Conservation (phyloP, 1,140 invertebrate species). For the Leptinotarsa undecemlineata region DNA sequence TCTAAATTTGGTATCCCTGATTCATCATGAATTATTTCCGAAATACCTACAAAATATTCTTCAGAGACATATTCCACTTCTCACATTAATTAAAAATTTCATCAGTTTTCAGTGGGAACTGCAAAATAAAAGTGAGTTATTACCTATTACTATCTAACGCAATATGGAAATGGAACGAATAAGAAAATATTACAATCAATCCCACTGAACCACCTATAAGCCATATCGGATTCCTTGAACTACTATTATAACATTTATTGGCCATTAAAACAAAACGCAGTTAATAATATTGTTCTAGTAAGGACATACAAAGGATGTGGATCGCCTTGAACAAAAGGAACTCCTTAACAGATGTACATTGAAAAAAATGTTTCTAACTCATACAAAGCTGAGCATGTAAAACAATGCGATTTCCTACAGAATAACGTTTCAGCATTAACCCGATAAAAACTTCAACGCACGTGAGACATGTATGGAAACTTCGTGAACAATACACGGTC, state of each 20-base stretch:
- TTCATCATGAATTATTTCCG: too few relatives aligned
- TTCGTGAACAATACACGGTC: neutral
- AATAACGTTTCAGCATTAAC: neutral
- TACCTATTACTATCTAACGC: too few relatives aligned
- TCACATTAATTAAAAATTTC: too few relatives aligned
- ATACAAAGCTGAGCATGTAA: slow-evolving; percentile 5
- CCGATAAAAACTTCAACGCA: neutral
- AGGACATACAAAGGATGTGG: slow-evolving; percentile 2
- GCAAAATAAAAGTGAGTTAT: too few relatives aligned
- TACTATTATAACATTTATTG: neutral
- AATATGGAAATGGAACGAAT: too few relatives aligned
- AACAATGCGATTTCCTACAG: neutral
- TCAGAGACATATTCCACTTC: too few relatives aligned
- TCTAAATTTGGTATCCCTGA: too few relatives aligned
- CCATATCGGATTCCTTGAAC: neutral
- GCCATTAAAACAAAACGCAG: slow-evolving; percentile 2
- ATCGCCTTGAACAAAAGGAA: slow-evolving; percentile 5
- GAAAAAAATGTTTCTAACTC: neutral
- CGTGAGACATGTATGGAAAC: neutral
- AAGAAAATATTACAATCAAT: neutral
- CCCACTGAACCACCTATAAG: neutral
- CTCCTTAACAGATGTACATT: slow-evolving; percentile 6
- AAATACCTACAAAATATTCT: too few relatives aligned
- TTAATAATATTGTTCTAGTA: slow-evolving; percentile 5
- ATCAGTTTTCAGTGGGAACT: too few relatives aligned